Conservation (phyloP, 1,140 invertebrate species). For the Atta cephalotes region DNA sequence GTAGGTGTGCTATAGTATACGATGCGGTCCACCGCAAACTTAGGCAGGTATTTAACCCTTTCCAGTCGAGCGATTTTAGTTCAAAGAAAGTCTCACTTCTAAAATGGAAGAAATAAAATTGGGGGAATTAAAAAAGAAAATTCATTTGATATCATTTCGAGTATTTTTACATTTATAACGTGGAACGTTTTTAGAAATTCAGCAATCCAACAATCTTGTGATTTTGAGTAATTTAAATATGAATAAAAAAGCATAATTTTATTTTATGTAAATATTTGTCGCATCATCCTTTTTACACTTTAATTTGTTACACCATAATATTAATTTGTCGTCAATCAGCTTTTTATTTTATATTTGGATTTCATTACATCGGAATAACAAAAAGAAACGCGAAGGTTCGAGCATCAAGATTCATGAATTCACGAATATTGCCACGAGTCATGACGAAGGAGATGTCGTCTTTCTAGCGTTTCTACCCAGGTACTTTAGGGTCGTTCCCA, state of each 20-base stretch:
- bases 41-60: slow-evolving; percentile 46
- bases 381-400: neutral
- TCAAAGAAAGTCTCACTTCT: neutral
- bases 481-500: slow-evolving; percentile 12
- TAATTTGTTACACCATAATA: neutral
- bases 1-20: slow-evolving; percentile 20
- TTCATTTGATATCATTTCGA: too few species aligned
- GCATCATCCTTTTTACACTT: neutral
- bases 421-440: slow-evolving; percentile 11
- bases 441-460: slow-evolving; percentile 7
- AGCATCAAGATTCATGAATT: slow-evolving; percentile 22
- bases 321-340: neutral
- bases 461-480: slow-evolving; percentile 16
- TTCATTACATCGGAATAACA: slow-evolving; percentile 8
- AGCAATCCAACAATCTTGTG: too few species aligned
- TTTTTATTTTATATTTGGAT: neutral
- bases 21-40: slow-evolving; percentile 53
- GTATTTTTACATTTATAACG: too few species aligned
- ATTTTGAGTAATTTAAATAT: neutral
- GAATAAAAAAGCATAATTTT: neutral
- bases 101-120: neutral
- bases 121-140: neutral
- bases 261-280: neutral
- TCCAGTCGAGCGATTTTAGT: neutral
- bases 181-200: too few species aligned